Evolutionary conservation across 1,140 invertebrate species (phyloP).

Genomic region (Sarcophaga peregrina): DNA sequence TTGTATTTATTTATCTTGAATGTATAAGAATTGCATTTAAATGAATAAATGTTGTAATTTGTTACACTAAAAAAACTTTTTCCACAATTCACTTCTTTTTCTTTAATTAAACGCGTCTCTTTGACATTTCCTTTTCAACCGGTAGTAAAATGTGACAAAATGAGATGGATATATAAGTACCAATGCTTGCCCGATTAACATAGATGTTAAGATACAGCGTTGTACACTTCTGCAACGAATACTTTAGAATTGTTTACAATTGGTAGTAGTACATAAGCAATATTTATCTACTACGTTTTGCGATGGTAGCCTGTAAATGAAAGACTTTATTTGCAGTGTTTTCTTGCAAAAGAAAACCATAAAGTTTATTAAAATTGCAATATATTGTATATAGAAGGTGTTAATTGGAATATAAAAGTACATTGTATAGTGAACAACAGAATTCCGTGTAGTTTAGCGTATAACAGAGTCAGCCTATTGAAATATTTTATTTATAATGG

Average conservation of each 20-base stretch:
- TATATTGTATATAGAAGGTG: neutral
- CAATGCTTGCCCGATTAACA: no score
- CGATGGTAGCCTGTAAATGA: neutral
- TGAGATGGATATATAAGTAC: neutral
- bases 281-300: no score
- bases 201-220: no score
- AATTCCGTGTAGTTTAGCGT: no score
- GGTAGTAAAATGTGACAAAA: neutral
- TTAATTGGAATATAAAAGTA: neutral
- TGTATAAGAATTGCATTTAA: neutral
- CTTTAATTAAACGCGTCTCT: slow-evolving; percentile 11
- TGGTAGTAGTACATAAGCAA: no score
- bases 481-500: slow-evolving; percentile 45
- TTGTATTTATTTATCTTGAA: slow-evolving; percentile 17
- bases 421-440: no score
- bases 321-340: neutral
- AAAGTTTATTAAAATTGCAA: neutral
- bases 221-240: no score
- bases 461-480: no score
- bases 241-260: no score
- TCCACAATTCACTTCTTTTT: neutral
- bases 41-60: neutral
- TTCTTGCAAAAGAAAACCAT: neutral
- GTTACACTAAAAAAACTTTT: neutral
- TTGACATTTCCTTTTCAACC: slow-evolving; percentile 20